These are phyloP conservation scores for Oncorhynchus tshawytscha DNA, from an alignment of 2,113 vertebrate genomes.

Conservation along the genomic window DNA sequence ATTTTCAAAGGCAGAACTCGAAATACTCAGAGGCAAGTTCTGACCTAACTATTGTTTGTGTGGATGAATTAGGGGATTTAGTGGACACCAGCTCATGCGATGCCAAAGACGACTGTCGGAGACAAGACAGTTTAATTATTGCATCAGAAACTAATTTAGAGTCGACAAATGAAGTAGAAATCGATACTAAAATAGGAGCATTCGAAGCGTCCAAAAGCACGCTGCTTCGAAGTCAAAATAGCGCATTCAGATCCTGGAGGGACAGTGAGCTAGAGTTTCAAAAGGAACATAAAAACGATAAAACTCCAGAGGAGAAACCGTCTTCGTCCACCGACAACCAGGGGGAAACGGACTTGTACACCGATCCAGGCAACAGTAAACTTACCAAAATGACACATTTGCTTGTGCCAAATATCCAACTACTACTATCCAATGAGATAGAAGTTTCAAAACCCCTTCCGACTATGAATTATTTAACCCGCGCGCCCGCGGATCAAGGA, in stretches of 20 bases:
- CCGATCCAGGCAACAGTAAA: constrained; percentile 58
- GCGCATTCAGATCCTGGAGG: constrained; percentile 93
- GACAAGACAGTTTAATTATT: constrained; percentile 38
- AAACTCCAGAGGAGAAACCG: constrained; percentile 47
- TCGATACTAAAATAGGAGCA: constrained; percentile 82
- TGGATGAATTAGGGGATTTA: constrained; percentile 65
- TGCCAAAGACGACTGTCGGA: constrained; percentile 71
- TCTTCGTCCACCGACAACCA: constrained; percentile 23
- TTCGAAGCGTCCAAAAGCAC: constrained; percentile 83
- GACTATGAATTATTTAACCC: constrained; percentile 19
- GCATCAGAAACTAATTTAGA: constrained; percentile 59
- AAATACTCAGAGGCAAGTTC: constrained; percentile 79
- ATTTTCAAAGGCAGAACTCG: constrained; percentile 77
- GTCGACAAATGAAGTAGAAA: constrained; percentile 64
- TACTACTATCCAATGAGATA: constrained; percentile 70
- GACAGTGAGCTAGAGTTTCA: constrained; percentile 84
- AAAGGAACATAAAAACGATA: constrained; percentile 70
- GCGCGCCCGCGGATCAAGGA: constrained; percentile 13
- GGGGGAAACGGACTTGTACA: constrained; percentile 21
- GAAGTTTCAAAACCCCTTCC: constrained; percentile 57
- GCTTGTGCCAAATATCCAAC: constrained; percentile 90
- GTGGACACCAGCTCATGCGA: constrained; percentile 71
- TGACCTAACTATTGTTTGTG: constrained; percentile 71
- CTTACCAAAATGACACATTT: constrained; percentile 90
- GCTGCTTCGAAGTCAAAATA: constrained; percentile 91